Evolutionary conservation across 1,140 invertebrate genomes (phyloP), one percentile per base, ranked within the genome.

Genomic region (Scaptomyza hsui): DNA sequence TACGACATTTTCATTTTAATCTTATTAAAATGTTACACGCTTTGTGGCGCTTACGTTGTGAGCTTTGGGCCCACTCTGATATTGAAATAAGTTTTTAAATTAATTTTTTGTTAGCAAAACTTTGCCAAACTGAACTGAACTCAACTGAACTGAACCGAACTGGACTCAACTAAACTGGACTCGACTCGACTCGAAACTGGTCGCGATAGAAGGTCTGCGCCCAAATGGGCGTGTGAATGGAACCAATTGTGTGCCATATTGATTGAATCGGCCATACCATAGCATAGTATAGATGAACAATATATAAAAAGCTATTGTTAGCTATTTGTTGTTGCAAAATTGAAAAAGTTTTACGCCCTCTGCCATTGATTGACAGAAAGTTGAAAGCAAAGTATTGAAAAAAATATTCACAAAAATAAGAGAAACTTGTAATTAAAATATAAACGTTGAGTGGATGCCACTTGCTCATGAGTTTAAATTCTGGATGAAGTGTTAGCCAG

Each of bases 1-100:
- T 85, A 77, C 81, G 83, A 86, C 81, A 81, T 85, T 85, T 86
- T 86, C 81, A 85, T 85, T 85, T 85, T 86, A 88, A 86, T 86
- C 81, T 88, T 86, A 86, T 86, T 86, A 86, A 86, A 86, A 86
- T 81, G 81, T 78, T 86, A 81, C 70, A 77, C 69, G 45, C 82
- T 67, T 69, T 64, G 63, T 49, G 42, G 59, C 48, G 56, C 48
- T 60, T 53, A 41, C 18, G 42, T 44, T 21, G 35, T 55, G 26
- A 29, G n/a, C 61, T 65, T 61, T 49, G 79, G 56, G 63, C 55
- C 53, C 76, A 81, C 56, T 82, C 88, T 67, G 67, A 80, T 88
- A 86, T 86, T 88, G 82, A 88, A 86, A 86, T 82, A 86, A 86
- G 82, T 86, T 86, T 86, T 86, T 86, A 86, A 86, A 86, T 86